Evolutionary conservation across 2,797 vertebrate genomes (phyloP), one percentile per base, ranked within the genome.

Genomic region (Artibeus lituratus): DNA sequence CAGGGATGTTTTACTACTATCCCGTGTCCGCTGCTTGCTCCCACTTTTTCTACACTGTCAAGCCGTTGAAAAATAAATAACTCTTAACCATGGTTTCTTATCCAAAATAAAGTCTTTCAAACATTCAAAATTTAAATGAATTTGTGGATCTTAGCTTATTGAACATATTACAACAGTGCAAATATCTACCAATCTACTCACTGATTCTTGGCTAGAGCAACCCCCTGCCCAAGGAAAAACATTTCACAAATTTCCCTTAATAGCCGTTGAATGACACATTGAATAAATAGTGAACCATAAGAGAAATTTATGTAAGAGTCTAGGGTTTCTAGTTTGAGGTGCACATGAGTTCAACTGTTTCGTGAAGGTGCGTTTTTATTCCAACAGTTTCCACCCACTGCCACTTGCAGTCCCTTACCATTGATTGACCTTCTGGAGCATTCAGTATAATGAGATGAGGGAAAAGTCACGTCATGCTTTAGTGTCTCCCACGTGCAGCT

Each of bases 401-500:
- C 55, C 87, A 9, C 39, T 65, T 55, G 15, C 90, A 53, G 4
- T 88, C 37, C 7, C 10, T 87, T 70, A 47, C 6, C 55, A 1
- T 14, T 1, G 3, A 1, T 14, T 1, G 3, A 4, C 29, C 91
- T 85, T 94, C 83, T 74, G 42, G 18, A 77, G 10, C 22, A 35
- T 3, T 42, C n/a, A n/a, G n/a, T n/a, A 19, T 19, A 65, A 59
- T 51, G 49, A 94, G 51, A 93, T 86, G 32, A 57, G 42, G 35
- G 4, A 35, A 92, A 42, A 87, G 21, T 12, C 93, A 22, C 8
- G 72, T 3, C 21, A 76, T 88, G 29, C 47, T 86, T 65, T 53
- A 14, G 93, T 59, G 78, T 70, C 42, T 67, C 78, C 92, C 35
- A 82, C 24, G 88, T 94, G 6, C 24, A 94, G 42, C 76, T 97